Percentiles rank a stretch among this genome's conserved stretches.
phyloP scores from a whole-genome alignment of 2,797 vertebrate genomes.

The Macropus fuliginosus region DNA sequence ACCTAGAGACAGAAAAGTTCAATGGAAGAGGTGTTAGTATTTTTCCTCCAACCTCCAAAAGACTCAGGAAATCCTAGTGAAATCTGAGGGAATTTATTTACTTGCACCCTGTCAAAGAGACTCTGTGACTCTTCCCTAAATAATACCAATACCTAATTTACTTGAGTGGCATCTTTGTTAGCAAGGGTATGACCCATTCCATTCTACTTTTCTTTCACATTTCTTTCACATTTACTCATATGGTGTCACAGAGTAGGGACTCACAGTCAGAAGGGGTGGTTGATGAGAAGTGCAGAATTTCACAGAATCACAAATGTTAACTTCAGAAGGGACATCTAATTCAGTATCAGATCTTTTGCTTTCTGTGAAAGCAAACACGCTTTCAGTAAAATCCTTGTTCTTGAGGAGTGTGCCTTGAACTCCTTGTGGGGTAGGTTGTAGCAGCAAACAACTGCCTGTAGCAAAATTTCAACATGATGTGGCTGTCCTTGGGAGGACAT shows the following conservation, averaged over 20 bases:
- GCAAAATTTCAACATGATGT: background rate
- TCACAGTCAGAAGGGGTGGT: background rate
- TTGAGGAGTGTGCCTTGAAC: background rate
- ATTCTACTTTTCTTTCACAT: background rate
- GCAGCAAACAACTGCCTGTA: conserved; percentile 2
- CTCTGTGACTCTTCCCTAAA: background rate
- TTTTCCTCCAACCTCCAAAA: background rate
- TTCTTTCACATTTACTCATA: background rate
- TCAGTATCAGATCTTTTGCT: background rate
- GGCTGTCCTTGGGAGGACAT: background rate
- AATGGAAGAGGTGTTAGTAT: background rate
- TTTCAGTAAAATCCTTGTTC: background rate
- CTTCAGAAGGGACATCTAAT: background rate
- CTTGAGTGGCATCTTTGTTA: background rate
- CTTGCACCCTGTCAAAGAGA: background rate
- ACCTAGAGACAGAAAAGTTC: background rate
- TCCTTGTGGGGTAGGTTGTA: background rate
- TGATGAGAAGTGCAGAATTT: background rate
- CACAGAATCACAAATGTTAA: background rate
- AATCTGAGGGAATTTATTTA: background rate
- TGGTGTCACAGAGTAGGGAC: background rate
- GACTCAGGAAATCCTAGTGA: background rate
- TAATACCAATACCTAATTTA: background rate
- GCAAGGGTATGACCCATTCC: background rate
- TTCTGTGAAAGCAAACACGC: background rate